phyloP scores from a whole-genome alignment of 2,113 vertebrate species.

The Tachysurus fulvidraco region DNA sequence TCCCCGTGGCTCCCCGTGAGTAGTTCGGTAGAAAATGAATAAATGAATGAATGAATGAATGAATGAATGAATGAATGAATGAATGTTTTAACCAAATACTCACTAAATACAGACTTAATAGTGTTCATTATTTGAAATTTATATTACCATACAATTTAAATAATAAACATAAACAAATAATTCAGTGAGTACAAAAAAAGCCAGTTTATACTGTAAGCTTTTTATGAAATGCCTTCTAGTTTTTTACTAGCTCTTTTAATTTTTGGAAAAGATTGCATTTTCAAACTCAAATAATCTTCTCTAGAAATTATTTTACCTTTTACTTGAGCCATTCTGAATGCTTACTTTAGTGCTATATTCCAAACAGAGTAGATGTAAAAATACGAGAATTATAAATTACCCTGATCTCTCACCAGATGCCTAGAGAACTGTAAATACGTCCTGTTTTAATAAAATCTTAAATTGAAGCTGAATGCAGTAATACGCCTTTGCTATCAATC shows the following conservation, averaged over 20 bases:
- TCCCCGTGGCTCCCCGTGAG: too few species aligned
- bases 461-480: neutral
- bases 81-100: neutral
- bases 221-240: neutral
- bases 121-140: neutral
- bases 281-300: neutral
- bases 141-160: too few species aligned
- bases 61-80: too few species aligned
- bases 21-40: too few species aligned
- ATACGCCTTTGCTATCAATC: neutral
- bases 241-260: neutral
- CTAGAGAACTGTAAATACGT: slow-evolving; percentile 8
- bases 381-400: slow-evolving; percentile 1
- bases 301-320: neutral
- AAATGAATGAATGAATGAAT: too few species aligned
- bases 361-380: neutral
- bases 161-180: neutral
- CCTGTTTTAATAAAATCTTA: slow-evolving; percentile 16
- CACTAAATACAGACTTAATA: neutral
- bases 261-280: neutral
- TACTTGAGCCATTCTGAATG: neutral
- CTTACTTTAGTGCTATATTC: neutral
- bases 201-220: neutral
- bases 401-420: neutral
- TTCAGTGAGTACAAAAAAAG: neutral